Evolutionary conservation across 2,113 vertebrate genomes (phyloP), one percentile per base, ranked within the genome.

Genomic region (Tachycineta bicolor): DNA sequence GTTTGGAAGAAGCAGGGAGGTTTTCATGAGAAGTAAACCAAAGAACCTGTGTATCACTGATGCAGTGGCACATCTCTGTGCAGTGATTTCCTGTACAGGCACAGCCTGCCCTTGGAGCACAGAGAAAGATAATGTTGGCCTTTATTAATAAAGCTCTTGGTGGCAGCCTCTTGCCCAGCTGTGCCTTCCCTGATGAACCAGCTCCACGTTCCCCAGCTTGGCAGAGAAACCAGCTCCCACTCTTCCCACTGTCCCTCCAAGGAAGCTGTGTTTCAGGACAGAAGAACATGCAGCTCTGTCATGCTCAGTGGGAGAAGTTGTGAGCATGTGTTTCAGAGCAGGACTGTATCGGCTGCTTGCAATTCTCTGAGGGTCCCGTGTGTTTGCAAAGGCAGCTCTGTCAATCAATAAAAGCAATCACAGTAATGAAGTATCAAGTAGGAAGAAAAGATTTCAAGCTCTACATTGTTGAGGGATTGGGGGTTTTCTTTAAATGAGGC

Each of bases 331-430:
- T 90, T 55, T 3, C 10, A 88, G 47, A 90, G 56, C 2, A 2
- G 83, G 87, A 43, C 69, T 80, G 64, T 50, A 58, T 79, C 0
- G 2, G 60, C 77, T 29, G 9, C 87, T 84, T 75, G 83, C 56
- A 81, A 87, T 92, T 94, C 96, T 96, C 92, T 8, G 9, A 68
- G 85, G 76, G 62, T 90, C 53, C 41, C 7, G 6, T 64, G 56
- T 73, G 34, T 90, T 93, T 89, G 88, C 83, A 86, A 92, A 96
- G 75, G 83, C 96, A 93, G 65, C 56, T 90, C 79, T 89, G 73
- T 83, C 92, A 96, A 96, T 96, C 96, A 93, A 97, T 97, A 96
- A 96, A 93, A 96, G 85, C 93, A 95, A 94, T 95, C 94, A 96
- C 85, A 82, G 9, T 94, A 96, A 96, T 75, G 90, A 97, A 96